Evolutionary conservation across 1,140 invertebrate species (phyloP).

Genomic region (Pteromalus puparum): DNA sequence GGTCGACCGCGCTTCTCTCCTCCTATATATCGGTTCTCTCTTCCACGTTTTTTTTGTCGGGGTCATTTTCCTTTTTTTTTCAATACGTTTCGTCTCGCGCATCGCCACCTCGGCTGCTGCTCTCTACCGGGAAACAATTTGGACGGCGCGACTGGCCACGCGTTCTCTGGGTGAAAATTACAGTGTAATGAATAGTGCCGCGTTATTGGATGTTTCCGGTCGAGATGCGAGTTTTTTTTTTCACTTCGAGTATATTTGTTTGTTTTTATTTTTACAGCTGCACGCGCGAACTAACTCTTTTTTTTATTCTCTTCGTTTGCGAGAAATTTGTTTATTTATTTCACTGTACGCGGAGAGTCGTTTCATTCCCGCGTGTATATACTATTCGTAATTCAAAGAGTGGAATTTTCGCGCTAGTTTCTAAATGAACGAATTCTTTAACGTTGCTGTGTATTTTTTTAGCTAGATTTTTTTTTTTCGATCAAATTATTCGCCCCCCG

Average conservation of each 20-base stretch:
- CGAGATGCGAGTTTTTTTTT: slow-evolving; percentile 26
- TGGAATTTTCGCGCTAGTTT: not conserved
- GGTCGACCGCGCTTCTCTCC: not conserved
- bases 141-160: not conserved
- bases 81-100: slow-evolving; percentile 8
- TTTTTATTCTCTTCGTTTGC: not conserved
- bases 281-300: not conserved
- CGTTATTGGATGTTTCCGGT: slow-evolving; percentile 47
- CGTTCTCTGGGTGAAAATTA: slow-evolving; percentile 38
- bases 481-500: no score
- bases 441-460: not conserved
- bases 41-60: not conserved
- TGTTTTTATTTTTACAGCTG: not conserved
- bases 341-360: not conserved
- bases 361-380: not conserved
- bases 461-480: not conserved
- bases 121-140: slow-evolving; percentile 47
- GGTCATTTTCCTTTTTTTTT: not conserved
- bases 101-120: not conserved
- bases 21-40: not conserved
- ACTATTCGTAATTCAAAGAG: not conserved
- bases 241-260: slow-evolving; percentile 9
- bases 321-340: slow-evolving; percentile 24
- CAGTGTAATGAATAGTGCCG: slow-evolving; percentile 42
- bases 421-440: slow-evolving; percentile 13